Percentiles rank a stretch among this genome's conserved stretches.
Evolutionary conservation across 2,797 vertebrate genomes (phyloP).

Genomic region (Fundulus diaphanus): DNA sequence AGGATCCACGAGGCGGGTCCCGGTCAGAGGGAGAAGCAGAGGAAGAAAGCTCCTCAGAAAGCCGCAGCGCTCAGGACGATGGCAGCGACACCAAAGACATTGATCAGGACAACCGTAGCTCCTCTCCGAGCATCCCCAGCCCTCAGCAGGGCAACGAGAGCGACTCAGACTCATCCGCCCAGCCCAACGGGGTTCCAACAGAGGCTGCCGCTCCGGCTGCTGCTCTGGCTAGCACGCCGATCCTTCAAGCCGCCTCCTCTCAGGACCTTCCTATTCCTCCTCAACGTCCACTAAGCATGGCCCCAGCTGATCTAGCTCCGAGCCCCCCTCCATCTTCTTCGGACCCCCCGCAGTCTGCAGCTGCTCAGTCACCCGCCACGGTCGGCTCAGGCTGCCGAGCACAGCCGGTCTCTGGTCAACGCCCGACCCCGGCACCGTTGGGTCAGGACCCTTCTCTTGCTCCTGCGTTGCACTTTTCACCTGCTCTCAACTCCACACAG

Average conservation of each 20-base stretch:
- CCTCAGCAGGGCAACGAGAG: slow-evolving; percentile 98
- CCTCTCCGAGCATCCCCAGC: slow-evolving; percentile 97
- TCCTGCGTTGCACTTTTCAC: slow-evolving; percentile 84
- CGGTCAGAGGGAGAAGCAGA: slow-evolving; percentile 88
- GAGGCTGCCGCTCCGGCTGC: slow-evolving; percentile 66
- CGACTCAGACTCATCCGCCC: slow-evolving; percentile 95
- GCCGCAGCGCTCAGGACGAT: slow-evolving; percentile 96
- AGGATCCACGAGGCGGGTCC: slow-evolving; percentile 92
- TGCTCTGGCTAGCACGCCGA: slow-evolving; percentile 49
- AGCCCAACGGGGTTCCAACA: slow-evolving; percentile 73
- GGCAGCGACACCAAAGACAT: slow-evolving; percentile 99
- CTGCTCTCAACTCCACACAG: slow-evolving; percentile 58
- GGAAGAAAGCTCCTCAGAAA: slow-evolving; percentile 95
- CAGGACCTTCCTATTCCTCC: slow-evolving; percentile 67
- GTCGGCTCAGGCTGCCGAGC: slow-evolving; percentile 55
- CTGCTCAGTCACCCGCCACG: slow-evolving; percentile 40
- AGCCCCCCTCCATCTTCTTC: slow-evolving; percentile 77
- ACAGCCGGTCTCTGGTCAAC: slow-evolving; percentile 66
- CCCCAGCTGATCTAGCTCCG: slow-evolving; percentile 75
- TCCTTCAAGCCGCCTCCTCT: slow-evolving; percentile 72
- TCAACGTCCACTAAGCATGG: slow-evolving; percentile 73
- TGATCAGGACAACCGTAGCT: slow-evolving; percentile 99
- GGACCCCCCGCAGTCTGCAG: slow-evolving; percentile 70
- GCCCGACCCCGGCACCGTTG: slow-evolving; percentile 65
- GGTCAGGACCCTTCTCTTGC: slow-evolving; percentile 66